Evolutionary conservation across 2,888 invertebrate species (phyloP), one percentile per base, ranked within the genome.

Genomic region (Cerceris rybyensis): DNA sequence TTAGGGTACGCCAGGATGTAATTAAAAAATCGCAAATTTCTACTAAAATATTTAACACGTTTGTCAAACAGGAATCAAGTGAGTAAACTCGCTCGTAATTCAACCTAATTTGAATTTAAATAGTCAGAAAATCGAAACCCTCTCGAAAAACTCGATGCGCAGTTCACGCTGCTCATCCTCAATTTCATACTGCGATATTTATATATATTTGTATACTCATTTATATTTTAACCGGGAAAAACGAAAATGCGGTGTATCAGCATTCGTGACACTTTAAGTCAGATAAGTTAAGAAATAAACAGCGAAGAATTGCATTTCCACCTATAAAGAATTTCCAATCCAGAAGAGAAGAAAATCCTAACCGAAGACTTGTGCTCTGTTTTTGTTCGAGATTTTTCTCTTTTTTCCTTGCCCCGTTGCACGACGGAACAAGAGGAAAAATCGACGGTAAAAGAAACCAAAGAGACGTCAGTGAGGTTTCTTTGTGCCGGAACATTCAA

Each of bases 401-500:
- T 39, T 42, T 17, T 63, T 60, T 9, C 11, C 28, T 28, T 28
- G 28, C 28, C 28, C 28, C 28, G 4, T 28, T 4, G 28, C 28
- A 28, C 28, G 28, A 28, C 4, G 28, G 4, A 16, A 14, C 28
- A 6, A 42, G 16, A 13, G n/a, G 16, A 59, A 52, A 73, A 73
- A 69, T 58, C 58, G 60, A 49, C 28, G 42, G 14, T 61, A 50
- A 49, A 54, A 14, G 50, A 55, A 59, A 61, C 17, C 42, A 57
- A 41, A 54, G 52, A 28, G 54, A 46, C 17, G 70, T 42, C 65
- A 59, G n/a, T 39, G 73, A 28, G 64, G 49, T 81, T 83, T 78
- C 80, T 69, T 75, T 71, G 57, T 54, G 41, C 17, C 39, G 59
- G 55, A 73, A 79, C 69, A 70, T 67, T 70, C 67, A 61, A 41